phyloP scores from a whole-genome alignment of 2,888 invertebrate species.

The Automeris io region DNA sequence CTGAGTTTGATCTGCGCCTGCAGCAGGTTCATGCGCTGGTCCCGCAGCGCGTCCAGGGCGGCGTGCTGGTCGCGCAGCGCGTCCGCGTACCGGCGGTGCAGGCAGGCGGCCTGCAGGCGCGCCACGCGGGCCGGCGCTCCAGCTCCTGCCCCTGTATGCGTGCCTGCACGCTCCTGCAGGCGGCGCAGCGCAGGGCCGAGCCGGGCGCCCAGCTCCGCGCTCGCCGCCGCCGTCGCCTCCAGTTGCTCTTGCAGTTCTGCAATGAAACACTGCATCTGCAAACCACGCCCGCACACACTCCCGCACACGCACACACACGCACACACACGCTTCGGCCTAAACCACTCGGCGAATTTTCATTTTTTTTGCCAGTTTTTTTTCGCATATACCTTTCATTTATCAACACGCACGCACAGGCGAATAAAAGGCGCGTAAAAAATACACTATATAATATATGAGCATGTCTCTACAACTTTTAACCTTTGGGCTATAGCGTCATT shows the following conservation, averaged over 20 bases:
- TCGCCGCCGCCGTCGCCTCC: slow-evolving; percentile 73
- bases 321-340: too few relatives aligned
- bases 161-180: slow-evolving; percentile 42
- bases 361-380: too few relatives aligned
- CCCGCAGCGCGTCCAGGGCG: slow-evolving; percentile 69
- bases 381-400: too few relatives aligned
- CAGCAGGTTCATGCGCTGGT: slow-evolving; percentile 70
- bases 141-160: slow-evolving; percentile 50
- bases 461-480: too few relatives aligned
- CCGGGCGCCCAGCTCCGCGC: slow-evolving; percentile 69
- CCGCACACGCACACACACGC: too few relatives aligned
- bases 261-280: too few relatives aligned
- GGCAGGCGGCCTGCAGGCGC: slow-evolving; percentile 63
- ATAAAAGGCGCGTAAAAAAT: too few relatives aligned
- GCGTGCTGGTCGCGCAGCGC: slow-evolving; percentile 70
- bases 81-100: slow-evolving; percentile 63
- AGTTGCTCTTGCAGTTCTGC: slow-evolving; percentile 79
- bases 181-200: slow-evolving; percentile 74
- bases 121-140: slow-evolving; percentile 63
- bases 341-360: too few relatives aligned
- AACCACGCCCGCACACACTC: too few relatives aligned
- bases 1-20: slow-evolving; percentile 76
- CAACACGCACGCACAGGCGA: too few relatives aligned
- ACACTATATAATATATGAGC: too few relatives aligned
- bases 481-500: too few relatives aligned